A percentile compares a stretch with the other conserved stretches of the same genome.
These are phyloP conservation scores for Cherax destructor DNA, from an alignment of 1,140 invertebrate genomes.

Conservation along the genomic window DNA sequence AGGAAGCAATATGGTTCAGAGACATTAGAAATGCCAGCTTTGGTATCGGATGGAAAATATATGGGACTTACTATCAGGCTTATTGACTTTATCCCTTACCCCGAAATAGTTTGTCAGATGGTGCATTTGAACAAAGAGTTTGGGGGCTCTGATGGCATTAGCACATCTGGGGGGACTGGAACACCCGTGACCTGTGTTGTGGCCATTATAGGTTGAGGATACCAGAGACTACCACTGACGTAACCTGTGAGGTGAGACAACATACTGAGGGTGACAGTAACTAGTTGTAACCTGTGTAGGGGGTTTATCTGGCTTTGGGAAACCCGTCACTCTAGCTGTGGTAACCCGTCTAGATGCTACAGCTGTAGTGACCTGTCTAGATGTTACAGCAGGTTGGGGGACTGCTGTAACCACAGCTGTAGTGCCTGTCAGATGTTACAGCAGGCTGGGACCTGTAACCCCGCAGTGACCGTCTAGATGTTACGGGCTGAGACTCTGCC, in stretches of 20 bases:
- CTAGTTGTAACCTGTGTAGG: conserved; percentile 17
- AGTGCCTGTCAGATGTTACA: neutral
- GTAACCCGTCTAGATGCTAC: conserved; percentile 14
- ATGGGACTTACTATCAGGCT: conserved; percentile 17
- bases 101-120: neutral
- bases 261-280: conserved; percentile 48
- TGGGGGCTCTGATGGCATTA: neutral
- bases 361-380: conserved; percentile 32
- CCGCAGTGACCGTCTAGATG: conserved; percentile 4
- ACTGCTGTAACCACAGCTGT: conserved; percentile 44
- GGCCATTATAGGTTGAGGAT: conserved; percentile 18
- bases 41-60: neutral
- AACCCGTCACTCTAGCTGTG: neutral
- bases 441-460: neutral
- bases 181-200: conserved; percentile 18
- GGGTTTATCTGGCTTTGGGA: neutral
- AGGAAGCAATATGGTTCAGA: neutral
- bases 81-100: neutral
- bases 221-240: conserved; percentile 30
- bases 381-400: conserved; percentile 30
- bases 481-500: conserved; percentile 19
- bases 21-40: neutral
- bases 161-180: conserved; percentile 19
- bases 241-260: conserved; percentile 29
- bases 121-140: neutral